A percentile compares a stretch with the other conserved stretches of the same genome.
Conservation (phyloP, 2,797 vertebrate genomes). For the Limnodromus scolopaceus region DNA sequence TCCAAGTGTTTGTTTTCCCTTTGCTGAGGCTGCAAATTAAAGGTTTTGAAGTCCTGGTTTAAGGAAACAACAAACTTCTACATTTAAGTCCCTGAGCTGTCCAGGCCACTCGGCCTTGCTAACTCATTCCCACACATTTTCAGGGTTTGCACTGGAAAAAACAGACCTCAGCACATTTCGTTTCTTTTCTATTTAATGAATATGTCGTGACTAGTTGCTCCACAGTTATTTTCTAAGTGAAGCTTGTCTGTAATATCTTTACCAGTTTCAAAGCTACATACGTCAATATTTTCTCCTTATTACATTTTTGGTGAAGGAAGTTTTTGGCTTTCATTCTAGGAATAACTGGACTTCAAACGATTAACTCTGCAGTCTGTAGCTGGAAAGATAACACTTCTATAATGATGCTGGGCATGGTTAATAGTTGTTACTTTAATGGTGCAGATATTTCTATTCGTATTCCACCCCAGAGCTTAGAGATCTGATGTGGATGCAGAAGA, state of each 20-base stretch:
- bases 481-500: neutral
- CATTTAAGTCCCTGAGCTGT: neutral
- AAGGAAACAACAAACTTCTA: neutral
- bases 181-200: neutral
- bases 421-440: neutral
- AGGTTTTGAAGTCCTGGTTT: neutral
- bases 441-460: neutral
- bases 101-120: neutral
- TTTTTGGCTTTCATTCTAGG: neutral
- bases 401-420: neutral
- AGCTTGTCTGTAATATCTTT: neutral
- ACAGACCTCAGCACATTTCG: neutral
- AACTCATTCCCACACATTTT: neutral
- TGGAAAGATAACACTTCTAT: constrained; percentile 6
- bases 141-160: neutral
- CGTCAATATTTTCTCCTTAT: neutral
- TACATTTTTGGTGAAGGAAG: neutral
- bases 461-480: neutral
- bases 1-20: neutral
- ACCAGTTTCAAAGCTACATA: neutral
- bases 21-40: neutral
- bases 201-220: neutral
- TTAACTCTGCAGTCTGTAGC: neutral
- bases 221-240: neutral
- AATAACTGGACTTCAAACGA: neutral